phyloP scores from a whole-genome alignment of 37 sponge, comb jelly and placozoan genomes.

The Beroe forskalii region DNA sequence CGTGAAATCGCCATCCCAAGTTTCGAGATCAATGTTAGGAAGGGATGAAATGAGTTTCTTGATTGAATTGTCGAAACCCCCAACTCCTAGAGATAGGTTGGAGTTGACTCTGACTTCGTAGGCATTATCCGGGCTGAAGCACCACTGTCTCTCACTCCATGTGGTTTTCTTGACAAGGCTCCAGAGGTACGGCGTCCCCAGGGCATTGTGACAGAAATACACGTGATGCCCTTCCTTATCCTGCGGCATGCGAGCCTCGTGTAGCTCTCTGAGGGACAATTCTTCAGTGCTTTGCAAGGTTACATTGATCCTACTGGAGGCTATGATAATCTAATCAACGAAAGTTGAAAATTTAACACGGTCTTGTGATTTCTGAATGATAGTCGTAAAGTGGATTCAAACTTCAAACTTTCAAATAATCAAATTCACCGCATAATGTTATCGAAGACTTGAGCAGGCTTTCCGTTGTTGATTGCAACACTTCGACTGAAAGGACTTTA shows the following conservation, averaged over 20 bases:
- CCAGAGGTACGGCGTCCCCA: conserved; percentile 33
- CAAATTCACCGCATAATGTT: background rate
- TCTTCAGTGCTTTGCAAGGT: background rate
- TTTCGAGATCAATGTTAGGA: background rate
- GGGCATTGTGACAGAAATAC: background rate
- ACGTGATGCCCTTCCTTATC: background rate
- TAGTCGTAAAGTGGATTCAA: no score
- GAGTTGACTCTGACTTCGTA: background rate
- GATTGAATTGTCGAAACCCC: background rate
- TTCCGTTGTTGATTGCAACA: background rate
- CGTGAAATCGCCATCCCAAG: no score
- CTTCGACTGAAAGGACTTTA: background rate
- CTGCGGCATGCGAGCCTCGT: background rate
- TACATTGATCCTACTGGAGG: background rate
- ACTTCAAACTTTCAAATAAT: no score
- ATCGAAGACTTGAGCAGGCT: conserved; percentile 6
- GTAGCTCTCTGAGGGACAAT: background rate
- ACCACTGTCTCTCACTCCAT: background rate
- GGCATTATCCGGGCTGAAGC: background rate
- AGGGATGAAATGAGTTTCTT: background rate
- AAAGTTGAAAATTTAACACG: no score
- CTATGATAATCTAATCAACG: no score
- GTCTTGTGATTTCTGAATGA: no score
- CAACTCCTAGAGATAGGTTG: background rate
- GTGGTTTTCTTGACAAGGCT: background rate